Conservation (phyloP, 2,113 vertebrate genomes). For the Poecile atricapillus region DNA sequence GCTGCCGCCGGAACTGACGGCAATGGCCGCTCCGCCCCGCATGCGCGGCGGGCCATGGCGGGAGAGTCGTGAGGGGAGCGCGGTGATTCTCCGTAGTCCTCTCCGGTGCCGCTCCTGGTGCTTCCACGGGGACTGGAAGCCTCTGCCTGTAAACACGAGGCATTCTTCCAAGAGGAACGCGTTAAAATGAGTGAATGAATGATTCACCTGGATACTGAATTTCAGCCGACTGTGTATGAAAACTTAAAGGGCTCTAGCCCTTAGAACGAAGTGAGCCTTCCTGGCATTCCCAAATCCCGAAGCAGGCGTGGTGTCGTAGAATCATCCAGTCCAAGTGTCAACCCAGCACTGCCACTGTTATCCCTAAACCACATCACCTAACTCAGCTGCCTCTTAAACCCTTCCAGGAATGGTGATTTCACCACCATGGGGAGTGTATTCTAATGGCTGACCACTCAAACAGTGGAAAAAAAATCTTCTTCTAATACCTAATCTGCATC, state of each 20-base stretch:
- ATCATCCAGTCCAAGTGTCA: background rate
- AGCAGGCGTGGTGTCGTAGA: background rate
- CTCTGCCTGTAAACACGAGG: background rate
- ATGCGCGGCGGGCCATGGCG: background rate
- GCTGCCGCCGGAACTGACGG: constrained; percentile 39
- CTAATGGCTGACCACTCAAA: background rate
- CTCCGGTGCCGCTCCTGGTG: accelerated
- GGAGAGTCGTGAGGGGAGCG: background rate
- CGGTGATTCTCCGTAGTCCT: accelerated
- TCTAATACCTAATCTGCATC: too few relatives aligned
- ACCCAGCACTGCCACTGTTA: background rate
- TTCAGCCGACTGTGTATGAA: too few relatives aligned
- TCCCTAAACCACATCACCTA: background rate
- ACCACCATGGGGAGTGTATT: background rate
- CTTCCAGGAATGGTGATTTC: background rate
- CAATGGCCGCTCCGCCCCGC: background rate
- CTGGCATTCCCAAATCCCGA: background rate
- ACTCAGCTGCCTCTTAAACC: background rate
- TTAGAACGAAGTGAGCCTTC: background rate
- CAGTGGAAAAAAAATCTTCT: background rate
- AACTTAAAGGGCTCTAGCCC: background rate
- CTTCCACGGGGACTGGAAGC: accelerated
- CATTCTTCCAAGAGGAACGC: background rate
- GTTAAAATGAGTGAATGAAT: background rate
- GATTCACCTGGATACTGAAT: background rate